These are phyloP conservation scores for Ganaspis brasiliensis DNA, from an alignment of 2,888 invertebrate species.

Conservation along the genomic window DNA sequence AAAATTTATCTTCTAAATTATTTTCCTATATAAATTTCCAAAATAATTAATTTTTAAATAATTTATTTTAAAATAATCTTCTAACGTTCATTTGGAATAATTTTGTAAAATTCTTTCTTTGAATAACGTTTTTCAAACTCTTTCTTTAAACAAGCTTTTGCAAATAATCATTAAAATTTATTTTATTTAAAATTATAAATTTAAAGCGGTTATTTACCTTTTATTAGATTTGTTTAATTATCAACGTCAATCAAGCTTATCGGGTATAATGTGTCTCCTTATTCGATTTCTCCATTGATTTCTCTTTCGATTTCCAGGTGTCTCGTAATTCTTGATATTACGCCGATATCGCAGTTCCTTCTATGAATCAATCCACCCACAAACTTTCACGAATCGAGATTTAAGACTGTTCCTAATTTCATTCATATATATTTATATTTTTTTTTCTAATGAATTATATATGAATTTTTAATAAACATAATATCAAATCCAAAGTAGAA, in stretches of 20 bases:
- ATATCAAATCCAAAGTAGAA: no score
- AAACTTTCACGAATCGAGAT: constrained; percentile 33
- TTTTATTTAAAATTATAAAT: background rate
- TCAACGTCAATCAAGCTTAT: background rate
- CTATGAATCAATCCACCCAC: constrained; percentile 33
- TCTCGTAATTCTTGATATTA: constrained; percentile 38
- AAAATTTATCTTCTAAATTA: no score
- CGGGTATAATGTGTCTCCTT: constrained; percentile 18
- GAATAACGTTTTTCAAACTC: no score
- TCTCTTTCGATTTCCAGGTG: constrained; percentile 34
- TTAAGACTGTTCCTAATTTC: constrained; percentile 25
- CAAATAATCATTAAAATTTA: constrained; percentile 4
- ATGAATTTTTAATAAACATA: no score
- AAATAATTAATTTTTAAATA: no score
- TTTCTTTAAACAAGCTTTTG: no score
- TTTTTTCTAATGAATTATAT: background rate
- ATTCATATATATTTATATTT: background rate
- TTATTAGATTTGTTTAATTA: background rate
- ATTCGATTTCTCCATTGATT: constrained; percentile 40
- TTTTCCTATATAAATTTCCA: no score
- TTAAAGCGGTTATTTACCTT: background rate
- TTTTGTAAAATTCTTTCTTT: no score
- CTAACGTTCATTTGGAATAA: no score
- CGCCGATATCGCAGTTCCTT: constrained; percentile 1
- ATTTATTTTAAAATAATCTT: no score